Evolutionary conservation across 2,888 invertebrate species (phyloP).

Genomic region (Anorthoa munda): DNA sequence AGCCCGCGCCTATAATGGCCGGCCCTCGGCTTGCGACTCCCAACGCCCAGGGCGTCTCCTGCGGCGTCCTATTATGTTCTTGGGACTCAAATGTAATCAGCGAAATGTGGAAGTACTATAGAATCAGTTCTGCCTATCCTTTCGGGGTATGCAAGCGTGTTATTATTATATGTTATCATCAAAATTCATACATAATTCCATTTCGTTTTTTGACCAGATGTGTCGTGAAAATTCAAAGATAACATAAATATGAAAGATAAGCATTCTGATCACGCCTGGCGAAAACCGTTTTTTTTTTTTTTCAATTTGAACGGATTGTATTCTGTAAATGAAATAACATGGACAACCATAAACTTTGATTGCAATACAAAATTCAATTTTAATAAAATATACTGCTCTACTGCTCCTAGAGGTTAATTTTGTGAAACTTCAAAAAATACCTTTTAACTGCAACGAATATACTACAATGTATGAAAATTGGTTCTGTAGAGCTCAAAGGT

Average conservation of each 20-base stretch:
- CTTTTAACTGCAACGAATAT: no score
- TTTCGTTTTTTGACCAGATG: constrained; percentile 15
- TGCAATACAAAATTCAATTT: constrained; percentile 17
- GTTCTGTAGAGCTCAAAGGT: no score
- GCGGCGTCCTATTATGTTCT: no score
- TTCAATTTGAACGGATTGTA: constrained; percentile 10
- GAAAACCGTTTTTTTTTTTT: not conserved
- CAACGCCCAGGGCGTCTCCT: no score
- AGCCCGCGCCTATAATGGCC: no score
- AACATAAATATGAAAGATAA: not conserved
- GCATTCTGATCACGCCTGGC: constrained; percentile 22
- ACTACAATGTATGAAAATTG: no score
- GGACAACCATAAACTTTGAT: not conserved
- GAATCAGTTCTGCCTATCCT: not conserved
- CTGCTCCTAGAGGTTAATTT: not conserved
- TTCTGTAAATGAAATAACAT: constrained; percentile 21
- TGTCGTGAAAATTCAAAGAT: not conserved
- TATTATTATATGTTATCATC: constrained; percentile 10
- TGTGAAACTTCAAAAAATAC: no score
- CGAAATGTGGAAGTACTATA: not conserved
- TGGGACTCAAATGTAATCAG: no score
- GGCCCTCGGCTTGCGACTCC: no score
- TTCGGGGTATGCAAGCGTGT: not conserved
- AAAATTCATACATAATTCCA: constrained; percentile 16
- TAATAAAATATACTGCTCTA: not conserved